Evolutionary conservation across 2,113 vertebrate genomes (phyloP), one percentile per base, ranked within the genome.

Genomic region (Equus quagga): DNA sequence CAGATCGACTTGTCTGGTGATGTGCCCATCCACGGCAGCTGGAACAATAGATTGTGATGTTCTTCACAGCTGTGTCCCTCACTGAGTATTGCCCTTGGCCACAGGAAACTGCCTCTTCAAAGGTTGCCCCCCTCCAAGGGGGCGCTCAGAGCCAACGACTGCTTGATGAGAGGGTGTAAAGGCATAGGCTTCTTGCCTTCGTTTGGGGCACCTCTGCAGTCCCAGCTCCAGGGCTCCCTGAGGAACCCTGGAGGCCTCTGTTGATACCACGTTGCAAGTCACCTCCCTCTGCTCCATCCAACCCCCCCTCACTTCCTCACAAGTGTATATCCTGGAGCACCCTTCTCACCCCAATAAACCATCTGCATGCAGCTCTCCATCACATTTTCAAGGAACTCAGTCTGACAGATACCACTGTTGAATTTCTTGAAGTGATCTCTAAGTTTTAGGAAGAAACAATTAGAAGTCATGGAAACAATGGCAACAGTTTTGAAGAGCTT

Each of bases 401-500:
- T n/a, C 31, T 58, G n/a, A 44, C 18, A 62, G 84, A 89, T 3
- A 65, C 17, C 23, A 46, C 33, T 84, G 79, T 60, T 54, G 19
- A 87, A 51, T 65, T 81, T 92, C 33, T 79, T 44, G 28, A 87
- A 83, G 51, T 75, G 31, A 88, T 82, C 65, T 82, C 26, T 44
- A 58, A 44, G 24, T 89, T 91, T 83, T 54, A 78, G 83, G 79
- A 88, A 94, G 88, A 94, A 96, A 96, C 31, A 69, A 13, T 92
- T 49, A 90, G 69, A 82, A n/a, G 23, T 72, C 76, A 89, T 82
- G 67, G 96, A 88, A 91, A 93, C 76, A 82, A 6, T 93, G 56
- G 33, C 65, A 96, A n/a, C n/a, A 83, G 13, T 79, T 95, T 85
- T 81, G 28, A 76, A 91, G 44, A 58, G 28, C 44, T 76, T 91